Conservation (phyloP, 2,113 vertebrate species). For the Silurus asotus region DNA sequence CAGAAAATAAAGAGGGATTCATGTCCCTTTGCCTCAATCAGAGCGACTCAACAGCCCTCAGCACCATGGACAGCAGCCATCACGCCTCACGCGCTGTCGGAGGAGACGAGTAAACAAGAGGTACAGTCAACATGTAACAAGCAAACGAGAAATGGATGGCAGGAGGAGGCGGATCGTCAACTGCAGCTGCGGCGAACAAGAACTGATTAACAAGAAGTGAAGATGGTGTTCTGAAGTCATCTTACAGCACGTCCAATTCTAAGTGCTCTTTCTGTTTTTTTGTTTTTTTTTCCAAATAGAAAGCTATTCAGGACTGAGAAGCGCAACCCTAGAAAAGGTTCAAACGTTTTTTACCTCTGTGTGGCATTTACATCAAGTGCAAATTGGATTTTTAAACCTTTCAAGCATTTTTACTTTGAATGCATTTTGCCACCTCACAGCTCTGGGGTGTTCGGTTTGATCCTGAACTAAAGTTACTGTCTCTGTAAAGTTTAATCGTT, state of each 20-base stretch:
- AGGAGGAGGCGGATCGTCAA: not conserved
- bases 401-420: not conserved
- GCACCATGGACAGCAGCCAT: constrained; percentile 14
- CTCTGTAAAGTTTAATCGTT: not conserved
- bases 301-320: not conserved
- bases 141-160: not conserved
- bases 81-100: not conserved
- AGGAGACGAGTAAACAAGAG: not conserved
- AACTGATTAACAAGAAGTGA: not conserved
- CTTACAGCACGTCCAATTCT: not conserved
- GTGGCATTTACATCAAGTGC: constrained; percentile 3
- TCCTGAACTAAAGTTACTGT: not conserved
- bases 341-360: not conserved
- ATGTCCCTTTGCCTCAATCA: not conserved
- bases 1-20: not conserved
- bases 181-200: not conserved
- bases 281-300: not conserved
- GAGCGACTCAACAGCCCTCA: not conserved
- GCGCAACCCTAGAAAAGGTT: not conserved
- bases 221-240: not conserved
- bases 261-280: not conserved
- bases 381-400: not conserved
- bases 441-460: not conserved
- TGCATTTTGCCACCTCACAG: not conserved
- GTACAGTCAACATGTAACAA: not conserved